phyloP scores from a whole-genome alignment of 2,113 vertebrate genomes.

The Hemiprocne comata region DNA sequence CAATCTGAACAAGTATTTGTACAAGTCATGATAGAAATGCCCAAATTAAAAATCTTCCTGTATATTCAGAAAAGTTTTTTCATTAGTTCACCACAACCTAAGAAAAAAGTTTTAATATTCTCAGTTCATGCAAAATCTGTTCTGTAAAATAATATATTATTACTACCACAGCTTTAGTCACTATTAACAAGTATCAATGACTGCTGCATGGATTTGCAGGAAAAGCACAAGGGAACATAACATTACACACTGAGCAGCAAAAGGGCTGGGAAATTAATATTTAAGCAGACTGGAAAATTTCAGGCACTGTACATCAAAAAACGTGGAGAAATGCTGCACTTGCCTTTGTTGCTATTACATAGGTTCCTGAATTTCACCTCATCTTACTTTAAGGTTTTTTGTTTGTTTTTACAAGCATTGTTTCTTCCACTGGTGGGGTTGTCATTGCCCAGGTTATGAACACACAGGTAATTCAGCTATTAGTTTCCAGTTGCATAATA shows the following conservation, averaged over 20 bases:
- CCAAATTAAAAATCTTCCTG: background rate
- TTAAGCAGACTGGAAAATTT: background rate
- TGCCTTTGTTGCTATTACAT: background rate
- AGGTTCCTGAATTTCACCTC: background rate
- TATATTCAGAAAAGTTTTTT: background rate
- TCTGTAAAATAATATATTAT: background rate
- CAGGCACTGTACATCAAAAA: background rate
- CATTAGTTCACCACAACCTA: background rate
- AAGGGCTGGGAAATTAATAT: conserved; percentile 47
- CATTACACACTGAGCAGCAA: background rate
- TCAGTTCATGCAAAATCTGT: background rate
- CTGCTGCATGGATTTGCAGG: background rate
- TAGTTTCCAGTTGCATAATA: background rate
- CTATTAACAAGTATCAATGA: conserved; percentile 3
- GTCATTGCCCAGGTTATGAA: background rate
- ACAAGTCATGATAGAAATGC: background rate
- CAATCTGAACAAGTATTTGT: background rate
- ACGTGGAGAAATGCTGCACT: background rate
- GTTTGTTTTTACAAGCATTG: background rate
- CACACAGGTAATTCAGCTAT: background rate
- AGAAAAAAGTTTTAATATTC: background rate
- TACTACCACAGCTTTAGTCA: background rate
- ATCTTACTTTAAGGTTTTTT: background rate
- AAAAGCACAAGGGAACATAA: conserved; percentile 23
- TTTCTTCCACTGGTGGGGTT: background rate